A percentile compares a stretch with the other conserved stretches of the same genome.
Evolutionary conservation across 2,888 invertebrate species (phyloP).

Genomic region (Pyrgus malvae): DNA sequence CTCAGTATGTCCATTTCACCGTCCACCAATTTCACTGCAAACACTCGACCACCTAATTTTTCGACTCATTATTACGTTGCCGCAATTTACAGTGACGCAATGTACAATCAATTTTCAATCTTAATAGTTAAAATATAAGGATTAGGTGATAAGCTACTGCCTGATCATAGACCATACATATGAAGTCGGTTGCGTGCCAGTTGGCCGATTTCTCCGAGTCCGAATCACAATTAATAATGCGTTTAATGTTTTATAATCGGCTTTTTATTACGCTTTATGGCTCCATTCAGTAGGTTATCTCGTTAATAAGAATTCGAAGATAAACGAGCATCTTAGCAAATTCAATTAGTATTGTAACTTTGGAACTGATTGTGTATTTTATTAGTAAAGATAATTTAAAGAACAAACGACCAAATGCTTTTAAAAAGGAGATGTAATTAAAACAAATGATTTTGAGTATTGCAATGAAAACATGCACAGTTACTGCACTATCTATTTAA

Average conservation of each 20-base stretch:
- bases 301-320: conserved; percentile 11
- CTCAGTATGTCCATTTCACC: not conserved
- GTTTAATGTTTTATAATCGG: conserved; percentile 13
- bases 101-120: not conserved
- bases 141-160: not conserved
- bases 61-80: not conserved
- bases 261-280: conserved; percentile 19
- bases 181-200: conserved; percentile 3
- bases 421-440: no score
- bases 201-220: conserved; percentile 13
- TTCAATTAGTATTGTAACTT: conserved; percentile 1
- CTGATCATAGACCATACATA: not conserved
- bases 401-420: no score
- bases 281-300: conserved; percentile 6
- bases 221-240: conserved; percentile 7
- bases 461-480: not conserved
- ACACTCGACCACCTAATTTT: conserved; percentile 1
- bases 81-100: not conserved
- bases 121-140: not conserved
- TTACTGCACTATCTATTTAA: not conserved
- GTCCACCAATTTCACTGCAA: conserved; percentile 8
- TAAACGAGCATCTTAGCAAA: not conserved
- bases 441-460: no score
- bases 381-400: not conserved
- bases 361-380: not conserved